These are phyloP conservation scores for Metellina segmentata DNA, from an alignment of 2,888 invertebrate genomes.

Conservation along the genomic window DNA sequence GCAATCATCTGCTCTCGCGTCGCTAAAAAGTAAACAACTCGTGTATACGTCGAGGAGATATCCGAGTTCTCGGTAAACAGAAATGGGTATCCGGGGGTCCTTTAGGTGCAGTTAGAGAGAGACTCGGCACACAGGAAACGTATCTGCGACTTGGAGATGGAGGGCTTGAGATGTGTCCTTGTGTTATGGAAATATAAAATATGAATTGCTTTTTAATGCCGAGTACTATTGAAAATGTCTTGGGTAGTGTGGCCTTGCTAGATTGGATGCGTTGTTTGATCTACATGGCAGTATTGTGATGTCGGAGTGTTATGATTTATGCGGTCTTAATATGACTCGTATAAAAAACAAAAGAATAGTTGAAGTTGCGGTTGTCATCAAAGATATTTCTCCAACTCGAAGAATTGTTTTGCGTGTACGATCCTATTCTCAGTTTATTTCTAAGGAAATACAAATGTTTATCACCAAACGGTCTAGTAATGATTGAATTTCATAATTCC, in stretches of 20 bases:
- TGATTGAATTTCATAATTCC: too few species aligned
- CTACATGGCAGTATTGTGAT: too few species aligned
- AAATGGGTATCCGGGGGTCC: neutral
- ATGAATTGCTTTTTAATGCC: neutral
- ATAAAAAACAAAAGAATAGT: too few species aligned
- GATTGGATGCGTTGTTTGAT: too few species aligned
- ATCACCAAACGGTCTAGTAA: too few species aligned
- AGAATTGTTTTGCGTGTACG: too few species aligned
- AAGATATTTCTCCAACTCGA: too few species aligned
- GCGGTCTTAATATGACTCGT: too few species aligned
- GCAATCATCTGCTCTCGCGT: neutral
- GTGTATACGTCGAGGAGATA: neutral
- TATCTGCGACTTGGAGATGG: neutral
- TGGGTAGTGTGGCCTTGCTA: neutral
- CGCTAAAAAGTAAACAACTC: slow-evolving; percentile 1
- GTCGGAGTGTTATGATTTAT: too few species aligned
- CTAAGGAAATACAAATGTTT: too few species aligned
- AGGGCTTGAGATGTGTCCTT: neutral
- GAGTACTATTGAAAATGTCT: neutral
- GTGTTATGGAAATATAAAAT: neutral
- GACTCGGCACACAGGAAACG: neutral
- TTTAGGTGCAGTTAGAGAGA: neutral
- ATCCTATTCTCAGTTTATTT: too few species aligned
- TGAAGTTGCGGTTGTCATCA: too few species aligned
- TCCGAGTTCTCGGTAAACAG: neutral